Conservation (phyloP, 2,113 vertebrate species). For the Rallus limicola region DNA sequence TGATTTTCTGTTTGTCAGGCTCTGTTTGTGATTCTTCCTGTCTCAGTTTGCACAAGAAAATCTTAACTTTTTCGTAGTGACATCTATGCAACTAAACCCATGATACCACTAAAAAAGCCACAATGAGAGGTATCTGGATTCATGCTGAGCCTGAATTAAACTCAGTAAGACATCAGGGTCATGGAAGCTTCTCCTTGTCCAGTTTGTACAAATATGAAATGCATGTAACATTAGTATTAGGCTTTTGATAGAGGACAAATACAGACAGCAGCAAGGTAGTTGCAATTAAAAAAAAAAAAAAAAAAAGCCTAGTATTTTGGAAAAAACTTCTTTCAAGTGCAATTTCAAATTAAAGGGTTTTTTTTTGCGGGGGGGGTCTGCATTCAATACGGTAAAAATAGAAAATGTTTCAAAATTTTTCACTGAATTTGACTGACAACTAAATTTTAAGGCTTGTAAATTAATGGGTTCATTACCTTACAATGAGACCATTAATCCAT, state of each 20-base stretch:
- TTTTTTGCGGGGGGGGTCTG: neutral
- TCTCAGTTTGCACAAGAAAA: neutral
- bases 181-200: neutral
- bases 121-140: neutral
- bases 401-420: neutral
- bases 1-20: neutral
- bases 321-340: neutral
- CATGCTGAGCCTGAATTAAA: neutral
- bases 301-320: neutral
- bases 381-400: neutral
- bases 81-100: neutral
- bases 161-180: neutral
- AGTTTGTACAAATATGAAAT: neutral
- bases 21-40: neutral
- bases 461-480: neutral
- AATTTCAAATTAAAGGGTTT: neutral
- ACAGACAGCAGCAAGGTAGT: neutral
- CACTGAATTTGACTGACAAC: neutral
- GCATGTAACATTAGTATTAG: neutral
- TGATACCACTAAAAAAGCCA: neutral
- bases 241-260: neutral
- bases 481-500: neutral
- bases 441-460: neutral
- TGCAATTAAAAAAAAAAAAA: neutral
- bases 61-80: neutral